Evolutionary conservation across 37 sponge, comb jelly and placozoan genomes (phyloP).

Genomic region (Haliclona indistincta): DNA sequence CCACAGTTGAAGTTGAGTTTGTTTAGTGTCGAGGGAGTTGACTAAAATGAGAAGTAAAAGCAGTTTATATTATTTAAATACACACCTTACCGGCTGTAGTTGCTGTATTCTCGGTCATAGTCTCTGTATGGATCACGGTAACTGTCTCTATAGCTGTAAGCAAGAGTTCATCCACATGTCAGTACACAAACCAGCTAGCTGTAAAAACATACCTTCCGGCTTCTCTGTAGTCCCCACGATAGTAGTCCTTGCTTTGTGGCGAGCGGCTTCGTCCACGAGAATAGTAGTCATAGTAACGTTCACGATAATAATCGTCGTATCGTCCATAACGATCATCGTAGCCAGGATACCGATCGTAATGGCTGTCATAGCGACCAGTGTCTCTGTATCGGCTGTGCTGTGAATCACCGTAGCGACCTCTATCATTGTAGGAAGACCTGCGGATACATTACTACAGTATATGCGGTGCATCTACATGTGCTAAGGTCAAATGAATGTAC

Average conservation of each 20-base stretch:
- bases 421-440: conserved; percentile 14
- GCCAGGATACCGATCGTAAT: conserved; percentile 3
- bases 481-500: too few relatives aligned
- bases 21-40: too few relatives aligned
- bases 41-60: neutral
- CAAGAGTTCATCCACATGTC: too few relatives aligned
- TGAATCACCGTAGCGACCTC: neutral
- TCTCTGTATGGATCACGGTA: too few relatives aligned
- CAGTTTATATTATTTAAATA: neutral
- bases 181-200: too few relatives aligned
- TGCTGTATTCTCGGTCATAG: neutral
- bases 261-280: conserved; percentile 7
- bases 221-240: too few relatives aligned
- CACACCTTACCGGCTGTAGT: neutral
- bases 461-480: too few relatives aligned
- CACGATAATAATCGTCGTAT: conserved; percentile 18
- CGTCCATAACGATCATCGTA: conserved; percentile 9
- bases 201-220: too few relatives aligned
- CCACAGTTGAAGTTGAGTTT: too few relatives aligned
- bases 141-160: too few relatives aligned
- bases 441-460: neutral
- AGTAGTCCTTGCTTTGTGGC: neutral
- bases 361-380: neutral
- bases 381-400: neutral
- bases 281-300: conserved; percentile 15